phyloP scores from a whole-genome alignment of 64 coral and sea anemone genomes.

The Exaiptasia diaphana region DNA sequence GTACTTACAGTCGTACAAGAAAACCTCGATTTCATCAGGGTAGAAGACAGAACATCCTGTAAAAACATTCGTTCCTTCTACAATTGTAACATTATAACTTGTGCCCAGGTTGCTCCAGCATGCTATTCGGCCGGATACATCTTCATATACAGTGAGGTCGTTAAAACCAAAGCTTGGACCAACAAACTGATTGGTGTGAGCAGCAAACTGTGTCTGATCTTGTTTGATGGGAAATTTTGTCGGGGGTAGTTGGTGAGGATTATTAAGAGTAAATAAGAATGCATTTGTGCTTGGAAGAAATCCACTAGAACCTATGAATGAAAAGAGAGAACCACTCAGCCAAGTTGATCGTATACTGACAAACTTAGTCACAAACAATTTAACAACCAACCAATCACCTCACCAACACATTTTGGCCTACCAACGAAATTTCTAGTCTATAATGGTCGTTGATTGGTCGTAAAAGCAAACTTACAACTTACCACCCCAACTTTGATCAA shows the following conservation, averaged over 20 bases:
- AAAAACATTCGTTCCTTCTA: background rate
- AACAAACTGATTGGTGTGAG: background rate
- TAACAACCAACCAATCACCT: too few relatives aligned
- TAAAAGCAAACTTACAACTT: too few relatives aligned
- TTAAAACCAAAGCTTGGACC: slow-evolving; percentile 44
- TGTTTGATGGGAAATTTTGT: slow-evolving; percentile 1
- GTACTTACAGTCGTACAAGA: slow-evolving; percentile 39
- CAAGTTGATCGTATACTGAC: too few relatives aligned
- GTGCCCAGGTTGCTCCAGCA: slow-evolving; percentile 9
- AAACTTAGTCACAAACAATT: too few relatives aligned
- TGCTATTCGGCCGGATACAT: background rate
- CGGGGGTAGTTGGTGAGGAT: background rate
- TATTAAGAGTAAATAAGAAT: slow-evolving; percentile 34
- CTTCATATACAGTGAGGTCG: slow-evolving; percentile 20
- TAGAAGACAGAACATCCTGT: slow-evolving; percentile 9
- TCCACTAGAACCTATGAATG: background rate
- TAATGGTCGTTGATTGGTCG: too few relatives aligned
- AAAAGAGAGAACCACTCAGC: too few relatives aligned
- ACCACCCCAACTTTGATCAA: slow-evolving; percentile 84
- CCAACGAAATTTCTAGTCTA: too few relatives aligned
- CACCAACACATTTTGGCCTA: too few relatives aligned
- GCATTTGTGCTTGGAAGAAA: background rate
- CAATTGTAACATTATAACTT: background rate
- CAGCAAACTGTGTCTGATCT: background rate
- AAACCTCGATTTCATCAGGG: slow-evolving; percentile 44